These are phyloP conservation scores for Scolopax mira DNA, from an alignment of 2,113 vertebrate species.

Conservation along the genomic window DNA sequence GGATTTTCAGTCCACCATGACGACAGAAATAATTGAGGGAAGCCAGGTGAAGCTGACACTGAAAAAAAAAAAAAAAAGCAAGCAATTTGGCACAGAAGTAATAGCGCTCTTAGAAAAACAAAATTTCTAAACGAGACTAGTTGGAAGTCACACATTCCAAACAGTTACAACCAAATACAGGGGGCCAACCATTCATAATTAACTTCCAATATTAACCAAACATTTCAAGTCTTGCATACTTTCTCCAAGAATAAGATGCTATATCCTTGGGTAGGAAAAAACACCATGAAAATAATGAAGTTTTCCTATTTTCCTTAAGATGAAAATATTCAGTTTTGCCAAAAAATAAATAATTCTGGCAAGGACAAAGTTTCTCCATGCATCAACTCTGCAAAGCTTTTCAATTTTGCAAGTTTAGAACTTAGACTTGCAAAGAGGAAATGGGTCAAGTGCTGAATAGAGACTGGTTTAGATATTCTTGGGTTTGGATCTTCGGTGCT, in stretches of 20 bases:
- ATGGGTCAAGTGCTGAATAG: background rate
- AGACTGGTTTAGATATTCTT: background rate
- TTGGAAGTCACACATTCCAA: background rate
- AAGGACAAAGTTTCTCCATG: background rate
- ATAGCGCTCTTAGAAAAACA: background rate
- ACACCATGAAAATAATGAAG: rapidly evolving
- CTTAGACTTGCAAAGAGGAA: background rate
- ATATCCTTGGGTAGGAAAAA: background rate
- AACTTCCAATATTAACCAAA: background rate
- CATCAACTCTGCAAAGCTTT: background rate
- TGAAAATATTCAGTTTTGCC: background rate
- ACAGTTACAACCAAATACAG: background rate
- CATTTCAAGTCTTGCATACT: background rate
- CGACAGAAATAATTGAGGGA: background rate
- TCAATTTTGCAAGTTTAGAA: background rate
- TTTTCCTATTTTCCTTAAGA: background rate
- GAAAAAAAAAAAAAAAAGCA: background rate
- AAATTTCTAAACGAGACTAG: background rate
- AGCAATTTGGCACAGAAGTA: background rate
- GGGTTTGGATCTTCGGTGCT: background rate
- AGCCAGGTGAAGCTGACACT: background rate
- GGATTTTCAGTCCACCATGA: background rate
- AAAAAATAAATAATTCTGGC: background rate
- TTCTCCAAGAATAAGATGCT: background rate
- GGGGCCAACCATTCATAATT: background rate